Evolutionary conservation across 2,888 invertebrate species (phyloP).

Genomic region (Thalpophila matura): DNA sequence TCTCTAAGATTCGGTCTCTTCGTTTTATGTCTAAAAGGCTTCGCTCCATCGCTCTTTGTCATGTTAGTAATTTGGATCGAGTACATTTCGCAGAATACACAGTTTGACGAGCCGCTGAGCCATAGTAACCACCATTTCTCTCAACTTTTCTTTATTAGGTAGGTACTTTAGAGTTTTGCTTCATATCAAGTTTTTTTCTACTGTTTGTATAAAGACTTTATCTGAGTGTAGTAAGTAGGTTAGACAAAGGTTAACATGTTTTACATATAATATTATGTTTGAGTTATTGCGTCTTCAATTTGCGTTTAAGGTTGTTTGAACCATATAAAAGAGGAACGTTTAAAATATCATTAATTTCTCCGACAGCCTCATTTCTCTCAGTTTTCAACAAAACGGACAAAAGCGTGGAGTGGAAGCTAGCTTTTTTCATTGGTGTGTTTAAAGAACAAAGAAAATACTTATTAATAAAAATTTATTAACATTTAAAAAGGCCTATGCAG

Average conservation of each 20-base stretch:
- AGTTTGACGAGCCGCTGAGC: constrained; percentile 46
- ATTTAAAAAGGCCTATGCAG: background rate
- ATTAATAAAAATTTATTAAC: constrained; percentile 3
- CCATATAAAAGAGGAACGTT: constrained; percentile 1
- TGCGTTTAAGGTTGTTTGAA: background rate
- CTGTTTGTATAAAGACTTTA: constrained; percentile 34
- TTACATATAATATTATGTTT: background rate
- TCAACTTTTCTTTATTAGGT: constrained; percentile 45
- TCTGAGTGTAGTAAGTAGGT: constrained; percentile 13
- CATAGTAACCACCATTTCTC: constrained; percentile 16
- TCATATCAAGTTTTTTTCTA: constrained; percentile 24
- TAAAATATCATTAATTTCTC: constrained; percentile 39
- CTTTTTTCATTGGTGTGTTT: constrained; percentile 6
- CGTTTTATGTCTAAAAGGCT: constrained; percentile 42
- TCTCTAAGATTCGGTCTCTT: constrained; percentile 25
- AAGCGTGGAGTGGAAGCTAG: constrained; percentile 17
- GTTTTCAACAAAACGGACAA: constrained; percentile 21
- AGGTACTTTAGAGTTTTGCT: constrained; percentile 42
- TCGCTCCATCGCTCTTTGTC: constrained; percentile 56
- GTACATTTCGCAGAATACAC: constrained; percentile 51
- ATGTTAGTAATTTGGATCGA: constrained; percentile 61
- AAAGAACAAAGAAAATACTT: constrained; percentile 30
- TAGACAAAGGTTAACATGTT: constrained; percentile 28
- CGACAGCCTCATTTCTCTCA: constrained; percentile 28
- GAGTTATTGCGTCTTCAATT: constrained; percentile 17